Evolutionary conservation across 2,797 vertebrate species (phyloP), one percentile per base, ranked within the genome.

Genomic region (Ispidina picta): DNA sequence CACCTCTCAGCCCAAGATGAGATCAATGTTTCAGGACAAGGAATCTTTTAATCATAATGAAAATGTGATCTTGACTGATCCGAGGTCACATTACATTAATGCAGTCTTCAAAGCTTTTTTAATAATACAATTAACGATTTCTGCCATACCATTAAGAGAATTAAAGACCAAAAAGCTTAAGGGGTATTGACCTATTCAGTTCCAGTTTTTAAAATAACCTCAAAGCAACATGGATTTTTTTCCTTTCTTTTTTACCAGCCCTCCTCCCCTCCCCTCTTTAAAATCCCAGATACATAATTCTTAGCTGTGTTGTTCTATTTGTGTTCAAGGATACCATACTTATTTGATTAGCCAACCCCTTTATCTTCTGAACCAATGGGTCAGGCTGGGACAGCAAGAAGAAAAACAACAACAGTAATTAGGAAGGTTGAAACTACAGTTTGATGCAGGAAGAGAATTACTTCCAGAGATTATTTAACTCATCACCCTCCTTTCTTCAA

Each of bases 21-120:
- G 82, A 89, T 82, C 88, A 86, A 88, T 77, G 66, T 86, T 77
- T 92, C 29, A 84, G 63, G 64, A 88, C 86, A 94, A 59, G 83
- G 95, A 86, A 85, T 94, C 92, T 86, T 92, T 96, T 92, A 92
- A 44, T 83, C 83, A 62, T 51, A 79, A 71, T 94, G 90, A 97
- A 94, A 92, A 86, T 56, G 51, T 64, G 94, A 86, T 89, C 86
- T 82, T 73, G 52, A 79, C 79, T 76, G 81, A 87, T 85, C 83
- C 20, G 15, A 48, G 85, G 95, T 93, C 92, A 72, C 89, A 37
- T 86, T 72, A 59, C 83, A 92, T 90, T 73, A 92, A 95, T 78
- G 56, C 44, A 70, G 68, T 65, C 93, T 86, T 90, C 64, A 26
- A 56, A 91, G 89, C 73, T 77, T 86, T 89, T 93, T 85, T 81